These are phyloP conservation scores for Drosophila borealis DNA, from an alignment of 2,888 invertebrate genomes.

Conservation along the genomic window DNA sequence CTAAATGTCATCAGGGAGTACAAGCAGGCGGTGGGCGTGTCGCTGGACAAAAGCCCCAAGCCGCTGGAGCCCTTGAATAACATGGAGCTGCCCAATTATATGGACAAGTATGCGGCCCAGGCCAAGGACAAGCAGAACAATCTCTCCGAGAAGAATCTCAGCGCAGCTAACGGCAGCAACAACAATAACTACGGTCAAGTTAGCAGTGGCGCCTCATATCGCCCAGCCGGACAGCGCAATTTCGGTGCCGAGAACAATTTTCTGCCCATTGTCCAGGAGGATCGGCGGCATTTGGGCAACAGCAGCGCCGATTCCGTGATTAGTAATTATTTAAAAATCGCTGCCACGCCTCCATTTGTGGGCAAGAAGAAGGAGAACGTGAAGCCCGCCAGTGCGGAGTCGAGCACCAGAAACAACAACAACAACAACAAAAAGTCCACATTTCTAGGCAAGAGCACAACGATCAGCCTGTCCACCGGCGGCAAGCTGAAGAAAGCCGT, in stretches of 20 bases:
- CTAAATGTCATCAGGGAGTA: slow-evolving; percentile 82
- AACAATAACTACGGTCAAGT: slow-evolving; percentile 8
- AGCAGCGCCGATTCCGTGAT: slow-evolving; percentile 80
- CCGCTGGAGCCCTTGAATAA: slow-evolving; percentile 65
- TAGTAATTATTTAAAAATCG: slow-evolving; percentile 83
- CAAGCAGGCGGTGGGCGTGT: slow-evolving; percentile 76
- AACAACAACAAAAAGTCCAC: slow-evolving; percentile 39
- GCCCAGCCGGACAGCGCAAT: slow-evolving; percentile 44
- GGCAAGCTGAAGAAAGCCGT: slow-evolving; percentile 73
- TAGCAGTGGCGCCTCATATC: slow-evolving; percentile 19
- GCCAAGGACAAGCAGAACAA: slow-evolving; percentile 82
- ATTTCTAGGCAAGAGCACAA: slow-evolving; percentile 24
- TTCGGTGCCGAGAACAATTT: slow-evolving; percentile 76
- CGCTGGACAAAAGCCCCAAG: slow-evolving; percentile 67
- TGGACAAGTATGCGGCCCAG: slow-evolving; percentile 73
- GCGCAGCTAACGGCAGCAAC: slow-evolving; percentile 1
- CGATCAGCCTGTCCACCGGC: background rate
- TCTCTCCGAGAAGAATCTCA: slow-evolving; percentile 74
- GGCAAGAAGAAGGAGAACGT: slow-evolving; percentile 82
- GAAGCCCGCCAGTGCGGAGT: slow-evolving; percentile 64
- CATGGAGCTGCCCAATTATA: slow-evolving; percentile 73
- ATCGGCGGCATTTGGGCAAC: slow-evolving; percentile 48
- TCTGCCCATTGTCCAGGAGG: slow-evolving; percentile 62
- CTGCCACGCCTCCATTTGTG: slow-evolving; percentile 69
- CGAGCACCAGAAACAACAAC: slow-evolving; percentile 3